Base-by-base conservation (phyloP, 2,797 vertebrate genomes). In the Champsocephalus esox region DNA sequence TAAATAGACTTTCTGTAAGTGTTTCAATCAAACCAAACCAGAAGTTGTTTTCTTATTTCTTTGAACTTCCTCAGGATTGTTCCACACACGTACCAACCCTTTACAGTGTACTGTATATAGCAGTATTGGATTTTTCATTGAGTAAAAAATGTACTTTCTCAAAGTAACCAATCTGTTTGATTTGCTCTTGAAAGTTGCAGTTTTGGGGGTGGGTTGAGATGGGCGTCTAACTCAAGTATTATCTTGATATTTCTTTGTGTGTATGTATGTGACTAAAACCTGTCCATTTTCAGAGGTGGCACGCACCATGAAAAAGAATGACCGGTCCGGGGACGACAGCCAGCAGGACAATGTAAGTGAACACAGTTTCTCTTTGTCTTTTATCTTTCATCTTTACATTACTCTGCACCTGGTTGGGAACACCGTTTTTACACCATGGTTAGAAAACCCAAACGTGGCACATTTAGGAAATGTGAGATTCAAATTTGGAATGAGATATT, bases 231-330 rank as follows among this genome's bases (percentile, higher is more conserved):
- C 19, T 58, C 43, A 68, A 44, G 12, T 75, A 38, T 81, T 66
- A 28, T 41, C 9, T 50, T 48, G 2, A 38, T 21, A 5, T 52
- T 55, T n/a, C 41, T 65, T 38, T 60, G 5, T 8, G 46, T 66
- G 66, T 60, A 44, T 73, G 60, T 80, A 70, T 57, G 70, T 72
- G 77, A 88, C 67, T 65, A 57, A 84, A 79, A 54, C 58, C 64
- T 72, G 46, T 58, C 67, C 73, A 62, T 84, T 83, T 81, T 80
- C 73, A 82, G 82, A 85, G 79, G 82, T 87, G 85, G 84, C 75
- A 58, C 82, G n/a, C 88, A 92, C 68, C 88, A 94, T 94, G 93
- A 90, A 93, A 90, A 90, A 89, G 79, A 72, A 89, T 93, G 91
- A 92, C 84, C 86, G 83, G 88, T 83, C 90, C 63, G 55, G 82